Conservation (phyloP, 2,797 vertebrate genomes). For the Danio albolineatus region DNA sequence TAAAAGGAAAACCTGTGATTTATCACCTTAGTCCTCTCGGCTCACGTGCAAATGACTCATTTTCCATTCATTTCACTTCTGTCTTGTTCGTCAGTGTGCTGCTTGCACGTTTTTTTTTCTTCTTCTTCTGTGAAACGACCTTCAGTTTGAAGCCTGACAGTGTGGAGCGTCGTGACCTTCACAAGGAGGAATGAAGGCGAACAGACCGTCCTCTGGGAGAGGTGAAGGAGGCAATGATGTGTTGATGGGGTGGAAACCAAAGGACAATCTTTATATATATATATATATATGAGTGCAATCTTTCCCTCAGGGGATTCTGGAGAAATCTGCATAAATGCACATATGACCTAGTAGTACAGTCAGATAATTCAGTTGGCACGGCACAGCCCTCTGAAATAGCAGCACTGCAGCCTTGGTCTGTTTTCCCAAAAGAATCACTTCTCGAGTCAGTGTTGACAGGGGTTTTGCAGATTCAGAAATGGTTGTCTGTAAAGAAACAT, state of each 20-base stretch:
- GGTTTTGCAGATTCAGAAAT: too few species aligned
- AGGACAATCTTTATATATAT: not conserved
- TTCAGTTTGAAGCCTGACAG: not conserved
- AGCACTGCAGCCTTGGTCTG: too few species aligned
- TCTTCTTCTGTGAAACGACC: not conserved
- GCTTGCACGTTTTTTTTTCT: not conserved
- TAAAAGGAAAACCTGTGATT: conserved; percentile 6
- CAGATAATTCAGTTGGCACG: not conserved
- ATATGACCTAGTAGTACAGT: not conserved
- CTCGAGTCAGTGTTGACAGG: too few species aligned
- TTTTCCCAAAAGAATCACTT: too few species aligned
- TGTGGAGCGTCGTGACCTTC: conserved; percentile 11
- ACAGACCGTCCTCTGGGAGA: not conserved
- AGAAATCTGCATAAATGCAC: conserved; percentile 6
- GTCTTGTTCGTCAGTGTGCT: not conserved
- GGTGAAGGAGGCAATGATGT: not conserved
- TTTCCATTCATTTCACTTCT: conserved; percentile 19
- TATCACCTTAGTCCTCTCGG: not conserved
- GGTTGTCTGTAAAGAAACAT: too few species aligned
- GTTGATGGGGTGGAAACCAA: not conserved
- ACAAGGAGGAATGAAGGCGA: conserved; percentile 6
- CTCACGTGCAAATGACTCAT: conserved; percentile 14
- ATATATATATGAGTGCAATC: too few species aligned
- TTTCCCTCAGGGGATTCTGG: not conserved
- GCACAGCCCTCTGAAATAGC: too few species aligned